These are phyloP conservation scores for Tachysurus fulvidraco DNA, from an alignment of 2,113 vertebrate genomes.

Conservation along the genomic window DNA sequence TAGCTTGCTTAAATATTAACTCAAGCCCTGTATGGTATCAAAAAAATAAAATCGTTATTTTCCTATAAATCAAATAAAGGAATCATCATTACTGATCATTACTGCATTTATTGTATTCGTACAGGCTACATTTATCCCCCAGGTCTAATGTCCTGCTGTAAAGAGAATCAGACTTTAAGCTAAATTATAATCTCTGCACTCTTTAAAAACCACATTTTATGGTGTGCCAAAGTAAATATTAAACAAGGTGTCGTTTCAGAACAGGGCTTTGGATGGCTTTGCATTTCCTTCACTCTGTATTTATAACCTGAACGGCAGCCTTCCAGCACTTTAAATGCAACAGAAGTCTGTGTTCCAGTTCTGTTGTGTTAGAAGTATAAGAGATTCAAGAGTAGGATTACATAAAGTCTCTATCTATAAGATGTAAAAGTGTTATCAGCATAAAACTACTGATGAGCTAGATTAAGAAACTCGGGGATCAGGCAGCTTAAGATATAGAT, in stretches of 20 bases:
- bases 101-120: not conserved
- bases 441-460: not conserved
- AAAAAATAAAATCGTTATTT: not conserved
- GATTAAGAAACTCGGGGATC: not conserved
- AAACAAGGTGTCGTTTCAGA: not conserved
- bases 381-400: not conserved
- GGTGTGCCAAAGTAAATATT: not conserved
- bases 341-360: not conserved
- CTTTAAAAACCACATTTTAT: not conserved
- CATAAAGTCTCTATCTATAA: not conserved
- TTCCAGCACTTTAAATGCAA: not conserved
- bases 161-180: not conserved
- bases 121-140: not conserved
- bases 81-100: not conserved
- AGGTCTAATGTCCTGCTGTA: not conserved
- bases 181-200: not conserved
- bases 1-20: conserved; percentile 12
- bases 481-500: not conserved
- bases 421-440: not conserved
- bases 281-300: not conserved
- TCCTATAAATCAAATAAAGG: not conserved
- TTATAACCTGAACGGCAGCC: not conserved
- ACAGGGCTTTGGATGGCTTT: not conserved
- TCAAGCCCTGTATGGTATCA: not conserved
- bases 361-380: not conserved